Conservation (phyloP, 2,797 vertebrate species). For the Tokudaia tokunoshimensis region DNA sequence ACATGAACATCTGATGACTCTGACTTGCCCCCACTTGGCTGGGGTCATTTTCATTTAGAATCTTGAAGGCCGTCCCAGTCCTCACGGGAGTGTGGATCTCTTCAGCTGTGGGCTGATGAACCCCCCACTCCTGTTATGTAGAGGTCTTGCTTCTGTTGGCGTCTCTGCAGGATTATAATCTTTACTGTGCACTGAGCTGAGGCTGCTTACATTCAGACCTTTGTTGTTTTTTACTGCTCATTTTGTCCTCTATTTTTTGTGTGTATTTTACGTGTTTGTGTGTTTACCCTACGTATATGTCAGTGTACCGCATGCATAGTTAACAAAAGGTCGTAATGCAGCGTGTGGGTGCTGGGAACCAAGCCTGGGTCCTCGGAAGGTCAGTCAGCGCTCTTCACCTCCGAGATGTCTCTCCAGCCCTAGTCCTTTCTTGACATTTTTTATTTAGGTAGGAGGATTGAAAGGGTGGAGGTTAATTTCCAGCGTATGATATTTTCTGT, state of each 20-base stretch:
- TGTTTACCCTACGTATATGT: neutral
- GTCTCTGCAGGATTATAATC: neutral
- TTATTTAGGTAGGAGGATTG: neutral
- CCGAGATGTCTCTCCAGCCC: neutral
- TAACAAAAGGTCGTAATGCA: neutral
- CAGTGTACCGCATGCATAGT: neutral
- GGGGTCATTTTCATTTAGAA: neutral
- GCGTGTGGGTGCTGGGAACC: neutral
- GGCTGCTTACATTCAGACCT: neutral
- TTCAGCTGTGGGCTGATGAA: neutral
- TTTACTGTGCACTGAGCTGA: neutral
- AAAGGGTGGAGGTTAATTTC: neutral
- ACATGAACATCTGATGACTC: neutral
- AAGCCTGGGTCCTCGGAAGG: neutral
- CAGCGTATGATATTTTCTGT: neutral
- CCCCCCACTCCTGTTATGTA: accelerated
- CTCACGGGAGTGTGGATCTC: neutral
- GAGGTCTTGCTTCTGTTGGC: neutral
- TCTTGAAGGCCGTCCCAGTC: neutral
- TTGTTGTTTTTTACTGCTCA: neutral
- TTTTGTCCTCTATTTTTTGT: neutral
- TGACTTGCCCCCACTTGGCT: neutral
- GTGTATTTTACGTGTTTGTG: neutral
- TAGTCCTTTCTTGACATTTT: neutral
- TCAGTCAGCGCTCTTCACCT: neutral